Percentiles rank a stretch among this genome's conserved stretches.
Conservation (phyloP, 2,797 vertebrate genomes). For the Ctenopoma kingsleyae region DNA sequence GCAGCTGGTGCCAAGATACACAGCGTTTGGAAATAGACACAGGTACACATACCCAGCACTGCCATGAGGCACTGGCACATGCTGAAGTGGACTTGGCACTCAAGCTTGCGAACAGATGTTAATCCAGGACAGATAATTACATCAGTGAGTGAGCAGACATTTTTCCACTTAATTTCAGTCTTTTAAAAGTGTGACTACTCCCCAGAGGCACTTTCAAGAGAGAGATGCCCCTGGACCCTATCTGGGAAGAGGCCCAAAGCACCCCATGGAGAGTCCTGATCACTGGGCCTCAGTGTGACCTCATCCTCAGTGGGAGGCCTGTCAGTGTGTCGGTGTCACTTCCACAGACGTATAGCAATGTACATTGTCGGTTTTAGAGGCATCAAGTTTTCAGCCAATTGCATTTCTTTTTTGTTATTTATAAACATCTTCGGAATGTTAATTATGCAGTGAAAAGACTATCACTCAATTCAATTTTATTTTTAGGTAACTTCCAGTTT, state of each 20-base stretch:
- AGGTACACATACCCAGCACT: conserved; percentile 79
- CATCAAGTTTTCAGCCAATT: conserved; percentile 51
- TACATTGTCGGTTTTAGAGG: conserved; percentile 19
- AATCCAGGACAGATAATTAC: conserved; percentile 90
- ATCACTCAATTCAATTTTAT: conserved; percentile 20
- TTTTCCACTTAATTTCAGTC: conserved; percentile 88
- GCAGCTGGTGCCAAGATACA: conserved; percentile 84
- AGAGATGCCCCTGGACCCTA: conserved; percentile 71
- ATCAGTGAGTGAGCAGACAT: conserved; percentile 88
- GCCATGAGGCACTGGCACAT: conserved; percentile 81
- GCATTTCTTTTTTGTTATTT: conserved; percentile 52
- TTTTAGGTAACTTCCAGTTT: conserved; percentile 31
- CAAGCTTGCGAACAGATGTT: conserved; percentile 85
- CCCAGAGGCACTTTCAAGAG: conserved; percentile 72
- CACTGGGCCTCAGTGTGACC: conserved; percentile 67
- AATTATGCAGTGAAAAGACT: conserved; percentile 38
- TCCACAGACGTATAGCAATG: conserved; percentile 50
- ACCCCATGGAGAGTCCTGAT: conserved; percentile 70
- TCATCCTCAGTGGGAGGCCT: conserved; percentile 62
- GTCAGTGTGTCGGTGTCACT: conserved; percentile 50
- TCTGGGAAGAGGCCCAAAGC: conserved; percentile 75
- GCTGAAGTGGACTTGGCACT: conserved; percentile 84
- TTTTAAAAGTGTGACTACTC: conserved; percentile 86
- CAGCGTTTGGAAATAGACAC: conserved; percentile 81
- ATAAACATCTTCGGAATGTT: conserved; percentile 47